phyloP scores from a whole-genome alignment of 92 coral and sea anemone species.

The Porites cylindrica region DNA sequence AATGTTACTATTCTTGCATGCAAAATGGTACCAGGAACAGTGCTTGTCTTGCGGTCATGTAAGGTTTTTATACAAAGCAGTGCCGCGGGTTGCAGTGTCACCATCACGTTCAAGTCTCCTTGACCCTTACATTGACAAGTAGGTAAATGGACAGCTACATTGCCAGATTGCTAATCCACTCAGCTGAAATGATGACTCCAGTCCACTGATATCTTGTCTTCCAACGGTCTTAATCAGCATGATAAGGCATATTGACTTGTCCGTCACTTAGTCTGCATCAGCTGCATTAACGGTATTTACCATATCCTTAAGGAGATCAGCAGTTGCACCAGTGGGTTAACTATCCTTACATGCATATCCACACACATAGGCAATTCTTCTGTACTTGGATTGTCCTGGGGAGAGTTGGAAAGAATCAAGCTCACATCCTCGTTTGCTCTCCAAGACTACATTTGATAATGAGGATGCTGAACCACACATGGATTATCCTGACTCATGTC shows the following conservation, averaged over 20 bases:
- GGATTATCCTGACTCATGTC: conserved; percentile 39
- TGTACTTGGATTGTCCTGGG: conserved; percentile 52
- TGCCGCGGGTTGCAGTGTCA: no score
- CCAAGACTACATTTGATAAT: conserved; percentile 11
- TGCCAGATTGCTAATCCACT: conserved; percentile 39
- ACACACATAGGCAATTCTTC: conserved; percentile 41
- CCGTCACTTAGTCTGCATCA: not conserved
- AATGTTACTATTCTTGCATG: no score
- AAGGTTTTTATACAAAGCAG: no score
- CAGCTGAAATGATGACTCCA: conserved; percentile 39
- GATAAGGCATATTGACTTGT: conserved; percentile 41
- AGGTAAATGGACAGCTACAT: no score
- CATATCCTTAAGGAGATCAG: conserved; percentile 50
- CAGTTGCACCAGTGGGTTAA: conserved; percentile 56
- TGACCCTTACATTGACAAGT: no score
- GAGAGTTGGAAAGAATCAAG: conserved; percentile 29
- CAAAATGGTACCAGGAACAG: no score
- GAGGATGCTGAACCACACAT: conserved; percentile 35
- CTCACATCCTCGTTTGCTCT: conserved; percentile 25
- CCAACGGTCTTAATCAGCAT: conserved; percentile 46
- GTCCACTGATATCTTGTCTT: conserved; percentile 28
- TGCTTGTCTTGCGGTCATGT: no score
- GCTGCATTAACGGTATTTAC: conserved; percentile 40
- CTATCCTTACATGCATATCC: conserved; percentile 55
- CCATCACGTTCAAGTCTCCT: no score